Evolutionary conservation across 2,797 vertebrate genomes (phyloP), one percentile per base, ranked within the genome.

Genomic region (Anguilla anguilla): DNA sequence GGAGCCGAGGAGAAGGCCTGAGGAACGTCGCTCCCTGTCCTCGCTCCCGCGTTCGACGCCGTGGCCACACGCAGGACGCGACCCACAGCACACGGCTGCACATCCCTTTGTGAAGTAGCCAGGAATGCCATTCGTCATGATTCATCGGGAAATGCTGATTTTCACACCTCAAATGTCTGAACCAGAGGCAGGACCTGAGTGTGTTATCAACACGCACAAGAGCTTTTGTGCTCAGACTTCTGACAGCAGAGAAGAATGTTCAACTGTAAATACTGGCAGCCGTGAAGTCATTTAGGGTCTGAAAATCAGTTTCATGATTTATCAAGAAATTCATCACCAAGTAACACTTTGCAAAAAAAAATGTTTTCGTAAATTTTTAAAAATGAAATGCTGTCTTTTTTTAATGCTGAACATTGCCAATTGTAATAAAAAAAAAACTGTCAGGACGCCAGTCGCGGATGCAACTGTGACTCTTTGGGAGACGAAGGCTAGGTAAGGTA

Each of bases 1-100:
- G 51, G 90, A 3, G 85, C 90, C 1, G 91, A 93, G 84, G 91
- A 64, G 13, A 93, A 94, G 67, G 90, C 90, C 86, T 94, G 91
- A 95, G 31, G 43, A 83, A 13, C 4, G 69, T 39, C 1, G 28
- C n/a, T 25, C 28, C 84, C 53, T 17, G 2, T 6, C 83, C 6
- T 28, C 59, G 28, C 10, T 11, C 31, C 83, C 17, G 17, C 2
- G 6, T 59, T 57, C 13, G 53, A 6, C 15, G 55, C n/a, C 28
- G 51, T 28, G 28, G 83, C 55, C 10, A n/a, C n/a, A 5, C 25
- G 55, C 28, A n/a, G 83, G 53, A 57, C 11, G 31, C 13, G 4
- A 19, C 28, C 22, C 25, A 6, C 5, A 19, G 31, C 35, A n/a
- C 74, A 43, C 9, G 15, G 39, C 74, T 9, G 31, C 5, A 43